Conservation (phyloP, 1,140 invertebrate genomes). For the Teleopsis dalmanni region DNA sequence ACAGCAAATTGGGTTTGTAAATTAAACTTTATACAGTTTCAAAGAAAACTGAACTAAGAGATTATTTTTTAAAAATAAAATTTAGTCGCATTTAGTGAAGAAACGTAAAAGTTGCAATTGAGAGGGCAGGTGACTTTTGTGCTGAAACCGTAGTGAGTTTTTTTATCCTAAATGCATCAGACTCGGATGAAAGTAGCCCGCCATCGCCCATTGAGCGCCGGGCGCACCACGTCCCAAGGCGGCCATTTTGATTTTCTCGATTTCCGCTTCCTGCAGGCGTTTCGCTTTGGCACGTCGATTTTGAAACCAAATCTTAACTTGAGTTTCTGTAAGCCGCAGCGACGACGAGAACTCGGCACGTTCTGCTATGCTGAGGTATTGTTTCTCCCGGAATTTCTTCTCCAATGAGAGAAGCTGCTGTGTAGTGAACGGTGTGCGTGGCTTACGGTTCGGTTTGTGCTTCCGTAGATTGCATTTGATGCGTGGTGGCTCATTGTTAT, state of each 20-base stretch:
- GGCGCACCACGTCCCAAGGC: conserved; percentile 48
- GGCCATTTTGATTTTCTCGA: conserved; percentile 80
- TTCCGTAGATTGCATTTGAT: conserved; percentile 90
- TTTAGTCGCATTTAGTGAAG: not conserved
- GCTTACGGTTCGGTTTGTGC: conserved; percentile 92
- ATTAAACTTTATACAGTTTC: not conserved
- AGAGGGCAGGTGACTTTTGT: no score
- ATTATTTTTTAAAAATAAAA: not conserved
- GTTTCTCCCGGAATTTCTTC: conserved; percentile 92
- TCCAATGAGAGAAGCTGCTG: conserved; percentile 90
- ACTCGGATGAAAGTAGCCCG: conserved; percentile 43
- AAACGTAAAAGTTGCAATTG: no score
- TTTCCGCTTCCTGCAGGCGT: conserved; percentile 87
- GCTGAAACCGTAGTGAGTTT: not conserved
- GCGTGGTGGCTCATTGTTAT: conserved; percentile 60
- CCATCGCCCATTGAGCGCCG: conserved; percentile 43
- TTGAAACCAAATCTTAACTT: conserved; percentile 98
- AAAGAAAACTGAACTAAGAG: no score
- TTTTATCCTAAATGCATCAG: conserved; percentile 43
- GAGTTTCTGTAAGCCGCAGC: conserved; percentile 89
- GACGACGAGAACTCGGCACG: conserved; percentile 93
- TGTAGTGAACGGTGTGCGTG: conserved; percentile 93
- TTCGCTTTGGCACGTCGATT: conserved; percentile 92
- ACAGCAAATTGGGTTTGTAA: conserved; percentile 29
- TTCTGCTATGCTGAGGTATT: conserved; percentile 94